phyloP scores from a whole-genome alignment of 2,888 invertebrate species.

The Slavum lentiscoides region DNA sequence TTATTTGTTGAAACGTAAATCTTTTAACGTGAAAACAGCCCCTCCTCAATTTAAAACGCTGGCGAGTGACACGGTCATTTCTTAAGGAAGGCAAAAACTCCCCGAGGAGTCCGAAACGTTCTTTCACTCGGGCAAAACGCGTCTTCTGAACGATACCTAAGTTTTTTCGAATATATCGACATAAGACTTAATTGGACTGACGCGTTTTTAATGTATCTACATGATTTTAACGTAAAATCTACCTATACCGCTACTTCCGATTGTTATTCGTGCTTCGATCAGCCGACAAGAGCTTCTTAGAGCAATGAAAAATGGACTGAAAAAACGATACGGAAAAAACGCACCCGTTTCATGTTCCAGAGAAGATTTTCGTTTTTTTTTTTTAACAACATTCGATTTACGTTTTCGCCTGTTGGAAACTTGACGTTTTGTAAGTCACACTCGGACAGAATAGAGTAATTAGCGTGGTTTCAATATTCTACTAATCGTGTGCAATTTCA shows the following conservation, averaged over 20 bases:
- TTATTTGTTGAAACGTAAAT: background rate
- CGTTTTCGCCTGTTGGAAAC: too few relatives aligned
- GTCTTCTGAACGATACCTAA: background rate
- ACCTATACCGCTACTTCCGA: background rate
- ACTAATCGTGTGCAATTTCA: too few relatives aligned
- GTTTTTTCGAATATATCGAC: background rate
- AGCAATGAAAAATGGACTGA: background rate
- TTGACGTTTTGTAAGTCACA: too few relatives aligned
- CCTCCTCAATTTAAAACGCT: background rate
- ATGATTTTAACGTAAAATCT: background rate
- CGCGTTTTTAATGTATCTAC: constrained; percentile 2
- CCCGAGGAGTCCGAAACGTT: constrained; percentile 1
- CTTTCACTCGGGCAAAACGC: background rate
- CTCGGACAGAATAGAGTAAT: too few relatives aligned
- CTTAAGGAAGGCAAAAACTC: constrained; percentile 6
- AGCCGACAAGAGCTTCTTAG: constrained; percentile 1
- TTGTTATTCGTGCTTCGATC: background rate
- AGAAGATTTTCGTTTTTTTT: background rate
- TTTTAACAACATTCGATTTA: too few relatives aligned
- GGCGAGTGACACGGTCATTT: background rate
- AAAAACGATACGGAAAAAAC: background rate
- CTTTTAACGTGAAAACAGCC: background rate
- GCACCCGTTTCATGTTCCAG: too few relatives aligned
- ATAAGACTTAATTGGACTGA: constrained; percentile 34
- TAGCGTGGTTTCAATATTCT: too few relatives aligned